Percentiles rank a stretch among this genome's conserved stretches.
Conservation (phyloP, 2,113 vertebrate genomes). For the Platichthys flesus region DNA sequence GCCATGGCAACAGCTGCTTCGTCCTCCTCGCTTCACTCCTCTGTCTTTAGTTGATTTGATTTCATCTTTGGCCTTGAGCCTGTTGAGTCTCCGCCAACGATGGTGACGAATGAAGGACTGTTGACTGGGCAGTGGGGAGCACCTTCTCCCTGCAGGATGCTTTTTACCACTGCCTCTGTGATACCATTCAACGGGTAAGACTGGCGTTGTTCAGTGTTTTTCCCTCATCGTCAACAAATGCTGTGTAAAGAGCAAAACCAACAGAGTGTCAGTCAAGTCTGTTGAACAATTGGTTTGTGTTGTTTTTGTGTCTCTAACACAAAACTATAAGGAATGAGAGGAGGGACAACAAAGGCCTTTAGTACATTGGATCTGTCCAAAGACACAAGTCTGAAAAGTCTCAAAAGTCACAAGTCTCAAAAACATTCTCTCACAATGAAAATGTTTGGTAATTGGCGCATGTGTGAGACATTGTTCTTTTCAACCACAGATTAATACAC, state of each 20-base stretch:
- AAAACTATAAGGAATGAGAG: too few relatives aligned
- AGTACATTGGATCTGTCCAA: too few relatives aligned
- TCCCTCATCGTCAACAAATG: not conserved
- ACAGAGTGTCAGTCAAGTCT: not conserved
- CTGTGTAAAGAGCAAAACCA: not conserved
- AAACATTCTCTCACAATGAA: too few relatives aligned
- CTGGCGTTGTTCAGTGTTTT: not conserved
- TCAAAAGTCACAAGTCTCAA: too few relatives aligned
- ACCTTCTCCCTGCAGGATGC: constrained; percentile 23
- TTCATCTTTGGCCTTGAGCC: constrained; percentile 63
- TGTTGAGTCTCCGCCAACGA: constrained; percentile 46
- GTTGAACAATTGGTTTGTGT: too few relatives aligned
- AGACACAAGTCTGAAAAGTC: too few relatives aligned
- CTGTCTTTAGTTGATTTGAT: constrained; percentile 49
- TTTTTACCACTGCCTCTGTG: not conserved
- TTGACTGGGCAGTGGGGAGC: constrained; percentile 22
- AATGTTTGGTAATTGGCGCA: too few relatives aligned
- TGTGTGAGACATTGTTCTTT: too few relatives aligned
- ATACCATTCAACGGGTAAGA: too few relatives aligned
- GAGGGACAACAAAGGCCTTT: too few relatives aligned
- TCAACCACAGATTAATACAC: too few relatives aligned
- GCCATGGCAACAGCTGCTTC: constrained; percentile 66
- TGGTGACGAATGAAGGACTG: constrained; percentile 49
- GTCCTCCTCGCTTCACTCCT: constrained; percentile 49
- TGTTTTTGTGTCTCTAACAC: not conserved